phyloP scores from a whole-genome alignment of 2,888 invertebrate species.

The Lottia gigantea region DNA sequence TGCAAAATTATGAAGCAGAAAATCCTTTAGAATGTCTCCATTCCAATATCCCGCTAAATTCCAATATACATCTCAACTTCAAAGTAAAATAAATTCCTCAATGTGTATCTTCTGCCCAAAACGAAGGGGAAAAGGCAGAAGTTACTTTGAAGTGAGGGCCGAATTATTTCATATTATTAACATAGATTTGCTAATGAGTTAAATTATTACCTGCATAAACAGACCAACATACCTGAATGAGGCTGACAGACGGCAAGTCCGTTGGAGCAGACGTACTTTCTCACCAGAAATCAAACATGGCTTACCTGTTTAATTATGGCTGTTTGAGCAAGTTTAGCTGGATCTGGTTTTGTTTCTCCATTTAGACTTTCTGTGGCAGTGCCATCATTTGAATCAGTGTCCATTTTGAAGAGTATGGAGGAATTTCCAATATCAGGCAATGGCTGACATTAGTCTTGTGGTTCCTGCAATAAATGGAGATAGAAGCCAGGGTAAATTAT shows the following conservation, averaged over 20 bases:
- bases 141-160: conserved; percentile 2
- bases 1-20: neutral
- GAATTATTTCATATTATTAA: conserved; percentile 53
- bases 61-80: too few relatives aligned
- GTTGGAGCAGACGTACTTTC: conserved; percentile 12
- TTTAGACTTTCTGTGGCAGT: conserved; percentile 56
- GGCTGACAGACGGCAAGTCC: neutral
- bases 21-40: too few relatives aligned
- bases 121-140: too few relatives aligned
- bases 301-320: conserved; percentile 67
- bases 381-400: conserved; percentile 62
- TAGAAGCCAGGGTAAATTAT: neutral
- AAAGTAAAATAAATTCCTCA: too few relatives aligned
- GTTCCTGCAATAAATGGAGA: conserved; percentile 14
- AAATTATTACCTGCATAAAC: conserved; percentile 46
- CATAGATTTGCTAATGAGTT: conserved; percentile 62
- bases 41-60: too few relatives aligned
- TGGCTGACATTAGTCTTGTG: conserved; percentile 16
- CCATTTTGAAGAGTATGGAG: conserved; percentile 44
- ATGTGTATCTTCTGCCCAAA: too few relatives aligned
- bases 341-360: conserved; percentile 64
- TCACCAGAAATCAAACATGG: conserved; percentile 2
- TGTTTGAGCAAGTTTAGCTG: conserved; percentile 64
- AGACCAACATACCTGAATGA: conserved; percentile 31
- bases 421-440: conserved; percentile 14